Base-by-base conservation (phyloP, 2,113 vertebrate species). In the Pipa parva region DNA sequence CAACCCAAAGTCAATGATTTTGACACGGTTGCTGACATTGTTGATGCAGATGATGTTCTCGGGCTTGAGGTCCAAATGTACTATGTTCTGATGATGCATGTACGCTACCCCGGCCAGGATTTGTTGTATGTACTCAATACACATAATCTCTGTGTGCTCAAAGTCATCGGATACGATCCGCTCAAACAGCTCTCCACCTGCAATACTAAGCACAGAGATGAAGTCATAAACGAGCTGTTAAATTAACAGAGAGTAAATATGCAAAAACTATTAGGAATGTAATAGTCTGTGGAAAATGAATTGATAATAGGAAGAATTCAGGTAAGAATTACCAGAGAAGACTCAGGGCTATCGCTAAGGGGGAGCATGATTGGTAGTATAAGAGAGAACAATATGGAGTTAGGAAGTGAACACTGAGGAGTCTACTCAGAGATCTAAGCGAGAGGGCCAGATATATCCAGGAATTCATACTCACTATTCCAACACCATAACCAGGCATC, bases 401-500 rank as follows among this genome's bases (percentile, higher is more conserved):
- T n/a, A n/a, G n/a, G n/a, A n/a, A n/a, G n/a, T n/a, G n/a, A n/a
- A n/a, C n/a, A n/a, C n/a, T n/a, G n/a, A n/a, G n/a, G n/a, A n/a
- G n/a, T n/a, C n/a, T n/a, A n/a, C n/a, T n/a, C n/a, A n/a, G n/a
- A n/a, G n/a, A n/a, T n/a, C n/a, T n/a, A n/a, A n/a, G n/a, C n/a
- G n/a, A n/a, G n/a, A n/a, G n/a, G n/a, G 49, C 24, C 7, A 51
- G 11, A 26, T 45, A 28, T 18, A 0, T n/a, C n/a, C n/a, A n/a
- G n/a, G n/a, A n/a, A n/a, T n/a, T n/a, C n/a, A n/a, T 4, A 88
- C 93, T 91, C 75, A 95, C 93, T 90, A 94, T 55, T 95, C 92
- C 86, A 94, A 85, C 74, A 95, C 84, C 90, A 95, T 85, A 74
- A 89, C 85, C 13, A 90, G 75, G 77, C 91, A 83, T 0, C 74